Conservation (phyloP, 1,140 invertebrate genomes). For the Tribolium madens region DNA sequence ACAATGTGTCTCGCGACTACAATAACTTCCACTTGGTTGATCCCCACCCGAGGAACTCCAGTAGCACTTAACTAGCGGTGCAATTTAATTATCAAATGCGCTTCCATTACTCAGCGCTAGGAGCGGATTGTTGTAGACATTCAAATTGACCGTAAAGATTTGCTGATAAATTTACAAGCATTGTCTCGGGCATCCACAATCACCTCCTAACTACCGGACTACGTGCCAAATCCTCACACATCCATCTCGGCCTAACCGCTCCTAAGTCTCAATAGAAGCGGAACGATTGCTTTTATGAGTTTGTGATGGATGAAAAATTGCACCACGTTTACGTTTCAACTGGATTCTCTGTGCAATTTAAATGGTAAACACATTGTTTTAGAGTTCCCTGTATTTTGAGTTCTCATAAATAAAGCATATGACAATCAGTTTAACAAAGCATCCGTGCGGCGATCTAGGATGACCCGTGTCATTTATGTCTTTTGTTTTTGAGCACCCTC, state of each 20-base stretch:
- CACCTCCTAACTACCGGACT: constrained; percentile 32
- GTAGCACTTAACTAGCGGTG: constrained; percentile 56
- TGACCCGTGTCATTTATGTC: constrained; percentile 45
- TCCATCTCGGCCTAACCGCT: neutral
- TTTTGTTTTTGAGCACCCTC: constrained; percentile 44
- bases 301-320: neutral
- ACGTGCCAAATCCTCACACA: constrained; percentile 17
- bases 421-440: constrained; percentile 48
- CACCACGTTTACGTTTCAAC: neutral
- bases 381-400: constrained; percentile 31
- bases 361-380: constrained; percentile 46
- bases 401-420: constrained; percentile 44
- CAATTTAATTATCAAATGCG: constrained; percentile 61
- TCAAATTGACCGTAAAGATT: constrained; percentile 59
- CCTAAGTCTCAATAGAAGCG: neutral
- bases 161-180: constrained; percentile 59
- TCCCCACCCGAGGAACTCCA: constrained; percentile 48
- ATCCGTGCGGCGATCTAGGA: constrained; percentile 43
- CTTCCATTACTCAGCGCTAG: constrained; percentile 55
- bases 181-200: constrained; percentile 47
- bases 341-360: constrained; percentile 20
- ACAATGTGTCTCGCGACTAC: constrained; percentile 58
- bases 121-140: constrained; percentile 56
- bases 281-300: neutral
- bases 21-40: constrained; percentile 55